A percentile compares a stretch with the other conserved stretches of the same genome.
Evolutionary conservation across 2,888 invertebrate species (phyloP).

Genomic region (Leucophora obtusa): DNA sequence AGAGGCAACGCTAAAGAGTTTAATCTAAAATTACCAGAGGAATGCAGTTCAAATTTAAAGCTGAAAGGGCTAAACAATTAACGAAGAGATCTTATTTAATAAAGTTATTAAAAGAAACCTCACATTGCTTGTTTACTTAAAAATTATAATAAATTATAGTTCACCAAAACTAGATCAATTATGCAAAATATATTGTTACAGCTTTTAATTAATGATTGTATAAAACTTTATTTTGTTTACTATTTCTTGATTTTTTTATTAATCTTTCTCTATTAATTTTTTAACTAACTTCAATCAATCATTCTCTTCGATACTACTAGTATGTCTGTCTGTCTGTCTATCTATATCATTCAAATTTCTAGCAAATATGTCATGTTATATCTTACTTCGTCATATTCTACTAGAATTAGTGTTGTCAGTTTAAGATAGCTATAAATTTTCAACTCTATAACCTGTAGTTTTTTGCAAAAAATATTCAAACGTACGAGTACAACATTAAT

Average conservation of each 20-base stretch:
- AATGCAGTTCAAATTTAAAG: no score
- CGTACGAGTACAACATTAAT: neutral
- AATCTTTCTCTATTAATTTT: slow-evolving; percentile 24
- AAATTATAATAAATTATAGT: neutral
- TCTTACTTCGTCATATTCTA: slow-evolving; percentile 34
- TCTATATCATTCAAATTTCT: slow-evolving; percentile 46
- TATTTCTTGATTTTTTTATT: neutral
- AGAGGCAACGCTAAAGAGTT: no score
- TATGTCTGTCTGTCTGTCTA: no score
- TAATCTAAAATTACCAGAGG: no score
- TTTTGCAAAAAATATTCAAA: neutral
- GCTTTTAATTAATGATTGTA: neutral
- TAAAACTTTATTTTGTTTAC: neutral
- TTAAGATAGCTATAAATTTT: slow-evolving; percentile 49
- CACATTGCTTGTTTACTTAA: neutral
- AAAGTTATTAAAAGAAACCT: no score
- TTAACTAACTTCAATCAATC: slow-evolving; percentile 43
- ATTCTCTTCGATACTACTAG: slow-evolving; percentile 19
- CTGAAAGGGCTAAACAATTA: no score
- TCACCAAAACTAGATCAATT: neutral
- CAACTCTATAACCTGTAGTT: slow-evolving; percentile 43
- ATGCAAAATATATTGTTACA: neutral
- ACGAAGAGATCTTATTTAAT: no score
- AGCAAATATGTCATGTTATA: slow-evolving; percentile 48
- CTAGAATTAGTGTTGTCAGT: slow-evolving; percentile 29